These are phyloP conservation scores for Meloidogyne hapla DNA, from an alignment of 1,140 invertebrate species.

Conservation along the genomic window DNA sequence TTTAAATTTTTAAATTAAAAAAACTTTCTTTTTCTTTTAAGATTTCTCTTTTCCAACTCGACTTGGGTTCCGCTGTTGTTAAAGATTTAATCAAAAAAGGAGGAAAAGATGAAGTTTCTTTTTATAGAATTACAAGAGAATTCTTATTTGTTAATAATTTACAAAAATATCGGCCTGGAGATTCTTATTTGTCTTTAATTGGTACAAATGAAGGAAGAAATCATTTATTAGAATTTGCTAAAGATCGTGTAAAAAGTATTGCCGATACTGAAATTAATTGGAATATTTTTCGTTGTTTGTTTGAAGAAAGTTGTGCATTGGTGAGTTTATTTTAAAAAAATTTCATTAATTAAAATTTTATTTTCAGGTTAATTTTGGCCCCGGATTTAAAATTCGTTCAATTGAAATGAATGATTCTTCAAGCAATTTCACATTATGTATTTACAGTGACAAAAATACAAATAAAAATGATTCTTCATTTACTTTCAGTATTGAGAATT, in stretches of 20 bases:
- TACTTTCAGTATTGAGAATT: not conserved
- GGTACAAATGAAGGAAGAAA: not conserved
- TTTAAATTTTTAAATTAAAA: not conserved
- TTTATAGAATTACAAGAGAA: not conserved
- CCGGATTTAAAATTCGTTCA: not conserved
- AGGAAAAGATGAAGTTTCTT: not conserved
- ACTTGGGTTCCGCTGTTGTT: not conserved
- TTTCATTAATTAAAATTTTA: not conserved
- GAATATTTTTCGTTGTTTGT: not conserved
- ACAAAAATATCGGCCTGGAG: not conserved
- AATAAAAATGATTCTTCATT: not conserved
- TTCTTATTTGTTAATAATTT: not conserved
- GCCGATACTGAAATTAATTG: not conserved
- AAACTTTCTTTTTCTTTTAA: not conserved
- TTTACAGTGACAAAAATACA: not conserved
- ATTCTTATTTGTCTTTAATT: not conserved
- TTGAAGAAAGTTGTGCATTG: not conserved
- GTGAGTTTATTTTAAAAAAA: not conserved
- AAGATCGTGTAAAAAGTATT: not conserved
- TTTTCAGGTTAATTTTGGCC: not conserved
- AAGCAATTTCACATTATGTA: not conserved
- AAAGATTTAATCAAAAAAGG: not conserved
- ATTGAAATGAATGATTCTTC: not conserved
- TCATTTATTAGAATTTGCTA: not conserved
- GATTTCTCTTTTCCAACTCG: not conserved